Percentiles rank a stretch among this genome's conserved stretches.
phyloP scores from a whole-genome alignment of 2,888 invertebrate genomes.

The Helleia helle region DNA sequence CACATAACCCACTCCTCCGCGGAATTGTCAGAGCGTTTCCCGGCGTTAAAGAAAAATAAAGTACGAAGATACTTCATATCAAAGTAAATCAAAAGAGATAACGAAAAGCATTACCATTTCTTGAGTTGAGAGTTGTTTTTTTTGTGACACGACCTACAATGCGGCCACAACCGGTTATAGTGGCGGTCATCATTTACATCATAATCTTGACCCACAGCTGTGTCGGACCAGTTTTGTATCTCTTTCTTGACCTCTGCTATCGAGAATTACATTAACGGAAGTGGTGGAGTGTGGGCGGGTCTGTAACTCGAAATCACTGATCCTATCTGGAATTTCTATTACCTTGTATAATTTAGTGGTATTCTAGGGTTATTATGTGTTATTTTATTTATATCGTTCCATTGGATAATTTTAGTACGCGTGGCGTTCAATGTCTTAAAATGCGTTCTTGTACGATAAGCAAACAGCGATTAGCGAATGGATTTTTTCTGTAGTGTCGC shows the following conservation, averaged over 20 bases:
- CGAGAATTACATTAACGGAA: constrained; percentile 37
- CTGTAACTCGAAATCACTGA: not conserved
- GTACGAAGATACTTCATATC: no score
- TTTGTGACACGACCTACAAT: constrained; percentile 21
- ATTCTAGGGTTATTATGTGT: not conserved
- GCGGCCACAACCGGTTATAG: constrained; percentile 52
- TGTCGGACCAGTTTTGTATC: constrained; percentile 44
- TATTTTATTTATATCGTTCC: not conserved
- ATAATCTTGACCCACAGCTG: constrained; percentile 67
- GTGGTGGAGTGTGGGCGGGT: constrained; percentile 33
- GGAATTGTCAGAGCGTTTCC: no score
- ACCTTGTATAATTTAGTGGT: not conserved
- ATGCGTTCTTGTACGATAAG: no score
- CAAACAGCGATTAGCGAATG: no score
- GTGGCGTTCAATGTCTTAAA: no score
- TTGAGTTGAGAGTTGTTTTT: no score
- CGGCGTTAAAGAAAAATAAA: no score
- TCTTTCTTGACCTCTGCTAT: constrained; percentile 35
- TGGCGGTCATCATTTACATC: constrained; percentile 46
- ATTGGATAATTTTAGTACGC: no score
- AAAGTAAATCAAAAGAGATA: no score
- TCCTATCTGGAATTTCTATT: not conserved
- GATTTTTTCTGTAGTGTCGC: no score
- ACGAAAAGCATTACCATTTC: constrained; percentile 22
- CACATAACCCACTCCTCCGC: no score